phyloP scores from a whole-genome alignment of 2,113 vertebrate genomes.

The Laticauda colubrina region DNA sequence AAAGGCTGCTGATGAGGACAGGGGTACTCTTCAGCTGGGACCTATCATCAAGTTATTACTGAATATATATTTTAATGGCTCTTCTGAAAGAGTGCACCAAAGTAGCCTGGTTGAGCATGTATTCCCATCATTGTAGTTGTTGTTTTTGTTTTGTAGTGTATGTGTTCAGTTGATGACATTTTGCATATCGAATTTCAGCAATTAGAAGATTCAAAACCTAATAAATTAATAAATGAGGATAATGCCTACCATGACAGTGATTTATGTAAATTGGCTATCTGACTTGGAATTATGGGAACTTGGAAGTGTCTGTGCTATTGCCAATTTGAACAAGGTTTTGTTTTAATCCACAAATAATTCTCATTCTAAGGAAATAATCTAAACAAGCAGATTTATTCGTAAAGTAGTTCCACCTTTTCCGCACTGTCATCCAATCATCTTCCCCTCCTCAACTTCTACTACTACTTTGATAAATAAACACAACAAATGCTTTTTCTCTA shows the following conservation, averaged over 20 bases:
- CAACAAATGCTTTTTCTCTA: background rate
- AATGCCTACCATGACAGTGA: background rate
- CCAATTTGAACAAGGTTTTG: background rate
- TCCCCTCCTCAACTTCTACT: background rate
- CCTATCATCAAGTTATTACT: background rate
- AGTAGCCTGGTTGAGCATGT: background rate
- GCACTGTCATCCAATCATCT: background rate
- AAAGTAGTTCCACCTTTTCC: background rate
- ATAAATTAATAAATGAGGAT: background rate
- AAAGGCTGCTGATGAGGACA: background rate
- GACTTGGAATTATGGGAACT: background rate
- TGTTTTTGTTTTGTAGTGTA: background rate
- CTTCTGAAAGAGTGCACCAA: background rate
- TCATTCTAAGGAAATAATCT: background rate
- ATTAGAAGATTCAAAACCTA: background rate
- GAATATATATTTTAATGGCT: background rate
- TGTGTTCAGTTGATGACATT: background rate
- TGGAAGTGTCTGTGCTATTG: background rate
- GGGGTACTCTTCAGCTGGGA: background rate
- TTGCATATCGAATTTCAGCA: background rate
- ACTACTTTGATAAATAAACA: background rate
- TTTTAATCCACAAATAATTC: background rate
- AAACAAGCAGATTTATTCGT: background rate
- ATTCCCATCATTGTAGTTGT: background rate
- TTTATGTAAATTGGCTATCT: background rate